phyloP scores from a whole-genome alignment of 2,888 invertebrate genomes.

The Netelia virgata region DNA sequence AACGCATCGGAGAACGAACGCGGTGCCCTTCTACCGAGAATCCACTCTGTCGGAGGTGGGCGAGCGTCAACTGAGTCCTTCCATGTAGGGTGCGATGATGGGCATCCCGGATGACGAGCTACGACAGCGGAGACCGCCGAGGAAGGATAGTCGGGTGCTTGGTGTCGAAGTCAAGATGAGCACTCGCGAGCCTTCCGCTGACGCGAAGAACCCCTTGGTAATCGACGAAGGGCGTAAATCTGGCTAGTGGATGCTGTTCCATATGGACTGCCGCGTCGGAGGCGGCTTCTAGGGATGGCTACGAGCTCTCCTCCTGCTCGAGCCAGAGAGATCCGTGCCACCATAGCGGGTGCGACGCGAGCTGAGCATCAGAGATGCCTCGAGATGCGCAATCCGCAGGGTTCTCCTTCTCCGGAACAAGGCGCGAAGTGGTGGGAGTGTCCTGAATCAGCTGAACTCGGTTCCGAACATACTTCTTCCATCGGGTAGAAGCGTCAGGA shows the following conservation, averaged over 20 bases:
- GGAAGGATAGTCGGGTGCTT: slow-evolving; percentile 4
- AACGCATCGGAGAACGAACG: slow-evolving; percentile 23
- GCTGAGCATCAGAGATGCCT: slow-evolving; percentile 51
- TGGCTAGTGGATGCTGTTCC: not conserved
- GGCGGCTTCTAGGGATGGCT: slow-evolving; percentile 32
- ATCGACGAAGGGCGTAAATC: too few species aligned
- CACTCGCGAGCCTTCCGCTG: too few species aligned
- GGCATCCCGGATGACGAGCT: not conserved
- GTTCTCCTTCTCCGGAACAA: slow-evolving; percentile 63
- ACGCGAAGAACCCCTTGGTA: too few species aligned
- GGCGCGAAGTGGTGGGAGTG: slow-evolving; percentile 45
- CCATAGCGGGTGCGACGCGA: slow-evolving; percentile 38
- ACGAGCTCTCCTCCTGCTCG: slow-evolving; percentile 4
- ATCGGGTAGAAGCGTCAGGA: too few species aligned
- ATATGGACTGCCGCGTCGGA: not conserved
- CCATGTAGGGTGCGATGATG: slow-evolving; percentile 37
- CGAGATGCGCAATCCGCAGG: slow-evolving; percentile 68
- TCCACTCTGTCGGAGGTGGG: slow-evolving; percentile 39
- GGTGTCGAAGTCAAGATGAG: too few species aligned
- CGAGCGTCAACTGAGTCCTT: slow-evolving; percentile 44
- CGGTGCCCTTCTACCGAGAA: slow-evolving; percentile 44
- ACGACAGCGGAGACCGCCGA: not conserved
- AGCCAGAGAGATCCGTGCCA: slow-evolving; percentile 14
- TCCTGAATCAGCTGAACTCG: slow-evolving; percentile 64
- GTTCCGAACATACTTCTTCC: slow-evolving; percentile 69